These are phyloP conservation scores for Aradophagus sp. DNA, from an alignment of 1,140 invertebrate genomes.

Conservation along the genomic window DNA sequence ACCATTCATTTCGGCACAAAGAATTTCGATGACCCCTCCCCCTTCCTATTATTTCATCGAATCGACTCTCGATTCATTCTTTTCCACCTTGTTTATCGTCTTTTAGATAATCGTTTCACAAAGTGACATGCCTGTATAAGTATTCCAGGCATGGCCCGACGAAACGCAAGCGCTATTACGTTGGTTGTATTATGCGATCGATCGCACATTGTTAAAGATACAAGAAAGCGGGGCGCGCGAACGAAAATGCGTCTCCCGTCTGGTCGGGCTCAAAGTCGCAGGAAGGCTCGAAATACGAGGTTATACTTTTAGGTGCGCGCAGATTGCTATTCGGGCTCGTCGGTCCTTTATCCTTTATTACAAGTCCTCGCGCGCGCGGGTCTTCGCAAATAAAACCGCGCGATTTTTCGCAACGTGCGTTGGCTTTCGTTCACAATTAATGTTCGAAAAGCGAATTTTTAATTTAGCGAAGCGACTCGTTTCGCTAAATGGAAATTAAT, in stretches of 20 bases:
- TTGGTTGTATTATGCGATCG: constrained; percentile 48
- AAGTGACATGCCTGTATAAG: constrained; percentile 34
- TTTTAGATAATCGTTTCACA: constrained; percentile 2
- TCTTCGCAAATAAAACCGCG: constrained; percentile 38
- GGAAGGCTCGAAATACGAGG: constrained; percentile 54
- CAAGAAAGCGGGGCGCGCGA: constrained; percentile 35
- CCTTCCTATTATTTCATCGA: too few species aligned
- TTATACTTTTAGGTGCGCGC: constrained; percentile 47
- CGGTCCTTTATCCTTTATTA: constrained; percentile 49
- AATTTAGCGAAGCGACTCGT: too few species aligned
- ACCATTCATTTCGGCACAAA: too few species aligned
- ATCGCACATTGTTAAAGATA: constrained; percentile 53
- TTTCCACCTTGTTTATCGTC: too few species aligned
- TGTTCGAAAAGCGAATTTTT: too few species aligned
- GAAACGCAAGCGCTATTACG: constrained; percentile 43
- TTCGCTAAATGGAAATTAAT: constrained; percentile 18
- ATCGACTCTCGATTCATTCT: too few species aligned
- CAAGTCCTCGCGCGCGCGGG: constrained; percentile 28
- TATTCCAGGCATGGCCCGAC: constrained; percentile 38
- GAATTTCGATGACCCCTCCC: too few species aligned
- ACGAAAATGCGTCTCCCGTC: constrained; percentile 33
- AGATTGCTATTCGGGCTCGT: constrained; percentile 43
- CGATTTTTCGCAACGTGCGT: constrained; percentile 14
- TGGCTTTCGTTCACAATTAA: too few species aligned
- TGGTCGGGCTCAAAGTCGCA: constrained; percentile 37